These are phyloP conservation scores for Oryzias javanicus DNA, from an alignment of 2,113 vertebrate genomes.

Conservation along the genomic window DNA sequence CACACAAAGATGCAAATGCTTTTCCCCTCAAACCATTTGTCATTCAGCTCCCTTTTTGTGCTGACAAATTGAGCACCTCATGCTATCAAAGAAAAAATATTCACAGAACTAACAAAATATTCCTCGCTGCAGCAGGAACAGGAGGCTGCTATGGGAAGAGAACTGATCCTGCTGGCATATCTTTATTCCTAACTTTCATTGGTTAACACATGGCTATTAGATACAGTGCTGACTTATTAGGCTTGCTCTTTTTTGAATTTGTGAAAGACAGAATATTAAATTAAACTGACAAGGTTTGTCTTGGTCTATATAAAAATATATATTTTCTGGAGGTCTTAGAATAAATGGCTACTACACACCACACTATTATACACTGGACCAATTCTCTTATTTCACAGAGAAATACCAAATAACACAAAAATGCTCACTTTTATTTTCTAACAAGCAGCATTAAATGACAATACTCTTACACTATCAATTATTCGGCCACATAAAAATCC, in stretches of 20 bases:
- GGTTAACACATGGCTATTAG: conserved; percentile 41
- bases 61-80: conserved; percentile 14
- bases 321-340: not conserved
- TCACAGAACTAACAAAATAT: conserved; percentile 35
- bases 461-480: too few species aligned
- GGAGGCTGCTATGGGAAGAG: conserved; percentile 12
- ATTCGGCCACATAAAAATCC: too few species aligned
- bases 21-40: conserved; percentile 20
- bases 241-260: not conserved
- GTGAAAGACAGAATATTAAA: not conserved
- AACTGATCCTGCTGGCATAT: conserved; percentile 3
- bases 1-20: conserved; percentile 29
- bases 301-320: too few species aligned
- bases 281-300: not conserved
- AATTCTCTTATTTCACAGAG: not conserved
- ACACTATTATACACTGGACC: not conserved
- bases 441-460: too few species aligned
- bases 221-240: conserved; percentile 26
- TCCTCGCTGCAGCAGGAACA: conserved; percentile 31
- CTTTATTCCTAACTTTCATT: conserved; percentile 42
- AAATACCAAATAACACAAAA: not conserved
- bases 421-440: too few species aligned
- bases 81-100: conserved; percentile 40
- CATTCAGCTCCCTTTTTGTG: conserved; percentile 36
- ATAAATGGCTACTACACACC: not conserved